Evolutionary conservation across 35 echinoderm and acorn worm species (phyloP).

Genomic region (Strongylocentrotus purpuratus): DNA sequence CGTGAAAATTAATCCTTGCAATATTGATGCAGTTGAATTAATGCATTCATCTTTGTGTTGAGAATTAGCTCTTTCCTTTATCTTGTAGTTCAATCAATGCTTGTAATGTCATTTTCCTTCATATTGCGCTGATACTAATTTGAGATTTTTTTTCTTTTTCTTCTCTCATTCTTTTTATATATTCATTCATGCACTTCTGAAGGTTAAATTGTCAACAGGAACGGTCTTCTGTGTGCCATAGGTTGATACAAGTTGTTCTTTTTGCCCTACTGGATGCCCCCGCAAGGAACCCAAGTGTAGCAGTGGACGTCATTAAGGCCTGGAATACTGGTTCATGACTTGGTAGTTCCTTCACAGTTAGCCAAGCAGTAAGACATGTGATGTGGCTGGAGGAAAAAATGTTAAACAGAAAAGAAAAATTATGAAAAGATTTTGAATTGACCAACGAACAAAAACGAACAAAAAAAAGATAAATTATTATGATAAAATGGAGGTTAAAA

Average conservation of each 20-base stretch:
- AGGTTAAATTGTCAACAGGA: background rate
- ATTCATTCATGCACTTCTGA: slow-evolving; percentile 52
- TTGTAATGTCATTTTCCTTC: slow-evolving; percentile 1
- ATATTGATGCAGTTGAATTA: background rate
- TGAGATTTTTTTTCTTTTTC: slow-evolving; percentile 30
- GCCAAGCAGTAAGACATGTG: slow-evolving; percentile 55
- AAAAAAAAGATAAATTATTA: background rate
- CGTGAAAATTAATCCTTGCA: background rate
- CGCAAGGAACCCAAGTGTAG: slow-evolving; percentile 22
- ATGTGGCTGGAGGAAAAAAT: slow-evolving; percentile 42
- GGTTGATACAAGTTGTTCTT: slow-evolving; percentile 44
- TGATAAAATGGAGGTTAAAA: background rate
- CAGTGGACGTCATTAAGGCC: slow-evolving; percentile 32
- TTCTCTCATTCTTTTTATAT: slow-evolving; percentile 53
- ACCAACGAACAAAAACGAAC: background rate
- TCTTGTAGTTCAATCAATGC: slow-evolving; percentile 5
- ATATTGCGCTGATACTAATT: slow-evolving; percentile 12
- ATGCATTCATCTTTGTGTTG: slow-evolving; percentile 22
- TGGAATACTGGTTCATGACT: slow-evolving; percentile 53
- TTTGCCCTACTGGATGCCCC: slow-evolving; percentile 35
- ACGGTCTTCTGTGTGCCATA: slow-evolving; percentile 47
- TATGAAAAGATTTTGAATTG: background rate
- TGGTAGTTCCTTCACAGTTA: slow-evolving; percentile 52
- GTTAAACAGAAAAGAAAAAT: background rate
- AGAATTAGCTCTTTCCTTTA: slow-evolving; percentile 8